A percentile compares a stretch with the other conserved stretches of the same genome.
phyloP scores from a whole-genome alignment of 2,113 vertebrate genomes.

The Protomyctophum bolini region DNA sequence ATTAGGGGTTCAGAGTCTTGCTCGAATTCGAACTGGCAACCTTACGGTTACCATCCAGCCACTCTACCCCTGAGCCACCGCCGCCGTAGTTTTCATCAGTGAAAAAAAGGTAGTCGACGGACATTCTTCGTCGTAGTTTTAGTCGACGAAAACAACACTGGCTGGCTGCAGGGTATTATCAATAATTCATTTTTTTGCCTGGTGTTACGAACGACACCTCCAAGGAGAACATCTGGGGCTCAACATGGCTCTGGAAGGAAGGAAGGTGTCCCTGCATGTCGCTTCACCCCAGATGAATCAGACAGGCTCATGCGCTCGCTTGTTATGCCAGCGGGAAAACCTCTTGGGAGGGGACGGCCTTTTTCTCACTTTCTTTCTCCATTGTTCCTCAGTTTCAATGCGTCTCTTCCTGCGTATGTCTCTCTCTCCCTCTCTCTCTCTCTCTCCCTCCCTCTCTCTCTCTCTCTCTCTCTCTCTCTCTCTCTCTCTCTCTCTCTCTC shows the following conservation, averaged over 20 bases:
- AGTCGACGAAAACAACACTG: no score
- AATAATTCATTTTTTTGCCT: conserved; percentile 39
- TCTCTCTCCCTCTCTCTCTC: not conserved
- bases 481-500: conserved; percentile 8
- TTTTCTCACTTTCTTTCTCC: conserved; percentile 6
- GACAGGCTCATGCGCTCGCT: conserved; percentile 6
- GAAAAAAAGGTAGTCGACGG: no score
- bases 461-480: not conserved
- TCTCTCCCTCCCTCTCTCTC: conserved; percentile 13
- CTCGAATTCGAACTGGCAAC: no score
- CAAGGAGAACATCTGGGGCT: conserved; percentile 17
- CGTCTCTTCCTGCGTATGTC: conserved; percentile 9
- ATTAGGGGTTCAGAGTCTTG: no score
- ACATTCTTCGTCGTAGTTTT: no score
- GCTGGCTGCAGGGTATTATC: conserved; percentile 17
- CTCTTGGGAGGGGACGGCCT: conserved; percentile 12
- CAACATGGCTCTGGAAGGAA: not conserved
- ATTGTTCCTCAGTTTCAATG: no score
- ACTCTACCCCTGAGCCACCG: no score
- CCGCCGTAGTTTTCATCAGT: no score
- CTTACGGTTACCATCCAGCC: no score
- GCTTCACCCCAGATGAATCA: not conserved
- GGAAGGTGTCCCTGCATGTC: no score
- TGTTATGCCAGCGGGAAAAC: conserved; percentile 21
- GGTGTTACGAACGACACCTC: not conserved